A percentile compares a stretch with the other conserved stretches of the same genome.
Evolutionary conservation across 2,113 vertebrate genomes (phyloP).

Genomic region (Lucifuga dentata): DNA sequence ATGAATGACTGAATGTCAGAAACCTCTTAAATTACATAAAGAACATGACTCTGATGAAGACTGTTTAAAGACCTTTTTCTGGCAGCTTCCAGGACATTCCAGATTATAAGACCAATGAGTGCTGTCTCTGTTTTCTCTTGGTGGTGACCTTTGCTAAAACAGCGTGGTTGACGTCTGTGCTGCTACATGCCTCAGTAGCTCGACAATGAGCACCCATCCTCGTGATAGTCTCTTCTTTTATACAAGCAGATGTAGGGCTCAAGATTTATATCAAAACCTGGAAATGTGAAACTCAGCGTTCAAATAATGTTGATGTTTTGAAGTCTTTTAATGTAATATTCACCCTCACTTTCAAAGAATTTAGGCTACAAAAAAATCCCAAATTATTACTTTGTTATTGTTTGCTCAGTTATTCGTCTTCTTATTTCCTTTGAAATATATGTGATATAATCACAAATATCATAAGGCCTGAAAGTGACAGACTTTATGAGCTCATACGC

Average conservation of each 20-base stretch:
- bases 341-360: no score
- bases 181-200: slow-evolving; percentile 10
- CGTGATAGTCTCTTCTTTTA: neutral
- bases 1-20: slow-evolving; percentile 61
- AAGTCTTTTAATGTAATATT: neutral
- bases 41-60: slow-evolving; percentile 82
- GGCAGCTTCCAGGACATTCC: slow-evolving; percentile 79
- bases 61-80: slow-evolving; percentile 71
- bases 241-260: neutral
- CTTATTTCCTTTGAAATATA: neutral
- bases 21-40: slow-evolving; percentile 79
- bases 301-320: neutral
- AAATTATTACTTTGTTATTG: neutral
- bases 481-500: neutral
- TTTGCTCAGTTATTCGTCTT: slow-evolving; percentile 1
- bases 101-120: slow-evolving; percentile 76
- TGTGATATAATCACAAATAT: neutral
- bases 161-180: slow-evolving; percentile 59
- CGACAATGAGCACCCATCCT: neutral
- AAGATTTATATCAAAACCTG: slow-evolving; percentile 24
- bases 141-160: slow-evolving; percentile 65
- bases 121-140: slow-evolving; percentile 72
- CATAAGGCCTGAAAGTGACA: neutral
- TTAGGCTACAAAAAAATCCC: no score
- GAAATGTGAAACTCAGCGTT: neutral